Evolutionary conservation across 2,888 invertebrate species (phyloP).

Genomic region (Thumatha senex): DNA sequence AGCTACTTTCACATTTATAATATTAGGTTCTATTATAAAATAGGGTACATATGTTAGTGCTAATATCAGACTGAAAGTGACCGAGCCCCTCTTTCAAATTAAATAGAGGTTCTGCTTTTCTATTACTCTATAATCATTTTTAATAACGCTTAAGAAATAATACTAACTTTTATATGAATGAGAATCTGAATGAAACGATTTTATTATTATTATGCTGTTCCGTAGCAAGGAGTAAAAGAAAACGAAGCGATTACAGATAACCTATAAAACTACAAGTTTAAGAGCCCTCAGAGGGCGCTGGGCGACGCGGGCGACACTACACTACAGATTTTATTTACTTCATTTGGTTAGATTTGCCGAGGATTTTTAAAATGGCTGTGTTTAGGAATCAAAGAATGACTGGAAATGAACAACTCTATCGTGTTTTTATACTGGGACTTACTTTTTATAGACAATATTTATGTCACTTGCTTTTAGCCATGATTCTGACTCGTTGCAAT

Average conservation of each 20-base stretch:
- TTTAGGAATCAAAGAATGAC: neutral
- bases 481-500: too few species aligned
- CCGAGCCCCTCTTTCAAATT: too few species aligned
- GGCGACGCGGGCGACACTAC: neutral
- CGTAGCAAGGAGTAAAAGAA: neutral
- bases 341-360: conserved; percentile 3
- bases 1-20: too few species aligned
- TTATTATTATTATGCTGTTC: neutral
- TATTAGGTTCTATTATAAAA: too few species aligned
- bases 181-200: too few species aligned
- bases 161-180: too few species aligned
- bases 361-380: neutral
- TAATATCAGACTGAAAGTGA: too few species aligned
- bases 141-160: too few species aligned
- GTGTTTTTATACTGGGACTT: neutral
- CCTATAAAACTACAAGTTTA: conserved; percentile 4
- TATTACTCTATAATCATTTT: neutral
- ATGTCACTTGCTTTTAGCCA: too few species aligned
- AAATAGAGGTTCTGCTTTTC: neutral
- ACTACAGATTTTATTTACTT: conserved; percentile 4
- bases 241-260: neutral
- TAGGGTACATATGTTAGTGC: too few species aligned
- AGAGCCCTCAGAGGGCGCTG: neutral
- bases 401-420: conserved; percentile 1
- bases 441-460: too few species aligned